Evolutionary conservation across 2,113 vertebrate genomes (phyloP), one percentile per base, ranked within the genome.

Genomic region (Phodopus roborovskii): DNA sequence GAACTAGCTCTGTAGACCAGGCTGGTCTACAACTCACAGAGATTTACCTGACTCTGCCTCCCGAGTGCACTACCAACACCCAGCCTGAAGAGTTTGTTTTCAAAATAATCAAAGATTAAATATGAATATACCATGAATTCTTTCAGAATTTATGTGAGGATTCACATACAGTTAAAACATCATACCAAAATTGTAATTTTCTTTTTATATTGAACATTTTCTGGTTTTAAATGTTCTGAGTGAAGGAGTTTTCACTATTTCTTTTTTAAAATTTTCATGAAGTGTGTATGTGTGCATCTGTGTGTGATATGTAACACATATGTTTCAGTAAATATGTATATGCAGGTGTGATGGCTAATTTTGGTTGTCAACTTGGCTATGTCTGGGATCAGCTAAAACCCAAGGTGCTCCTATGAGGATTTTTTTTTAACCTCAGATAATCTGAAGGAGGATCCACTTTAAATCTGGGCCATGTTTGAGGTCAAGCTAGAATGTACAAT

Each of bases 181-280:
- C 94, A 94, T 66, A 95, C 68, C 33, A 92, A 86, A 95, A 81
- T 92, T 75, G 50, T 81, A 86, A 73, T 92, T 96, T 95, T 93
- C 68, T 94, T 95, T 94, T 88, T 71, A 60, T 94, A 60, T 64
- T 71, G 81, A 92, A 75, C 77, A 36, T 88, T 50, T 45, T 74
- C 64, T 93, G 73, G 58, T 79, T 96, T 94, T 88, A 85, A 95
- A 92, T 73, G n/a, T 93, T 92, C 50, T 82, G 90, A 96, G 81
- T 96, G 94, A 94, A 87, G 86, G 36, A 42, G 60, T 58, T 94
- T 95, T 94, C 83, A 83, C 48, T 89, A 94, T 82, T 96, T 96
- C 87, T 94, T 2, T 42, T 77, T 26, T n/a, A 75, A 83, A 42
- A 30, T 87, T 50, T 90, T 68, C 24, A 26, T 16, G 60, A 22